These are phyloP conservation scores for Anableps anableps DNA, from an alignment of 2,797 vertebrate genomes.

Conservation along the genomic window DNA sequence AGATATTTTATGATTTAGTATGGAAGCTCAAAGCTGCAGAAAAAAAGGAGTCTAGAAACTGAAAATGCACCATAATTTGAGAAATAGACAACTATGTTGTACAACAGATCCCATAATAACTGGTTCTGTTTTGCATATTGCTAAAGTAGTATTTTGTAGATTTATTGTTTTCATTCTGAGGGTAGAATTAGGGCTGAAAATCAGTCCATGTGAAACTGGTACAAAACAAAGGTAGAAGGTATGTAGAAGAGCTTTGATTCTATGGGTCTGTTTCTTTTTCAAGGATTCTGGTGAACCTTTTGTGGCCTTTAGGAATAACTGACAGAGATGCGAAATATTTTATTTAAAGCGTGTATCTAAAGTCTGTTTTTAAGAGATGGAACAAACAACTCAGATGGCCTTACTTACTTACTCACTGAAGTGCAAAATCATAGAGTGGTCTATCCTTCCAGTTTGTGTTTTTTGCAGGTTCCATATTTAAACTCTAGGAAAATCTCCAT, in stretches of 20 bases:
- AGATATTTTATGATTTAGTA: not conserved
- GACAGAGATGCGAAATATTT: not conserved
- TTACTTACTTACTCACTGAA: too few species aligned
- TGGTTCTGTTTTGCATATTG: not conserved
- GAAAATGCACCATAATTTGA: not conserved
- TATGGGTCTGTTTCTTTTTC: not conserved
- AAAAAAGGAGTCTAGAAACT: not conserved
- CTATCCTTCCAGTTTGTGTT: not conserved
- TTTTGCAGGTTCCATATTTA: not conserved
- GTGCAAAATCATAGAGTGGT: too few species aligned
- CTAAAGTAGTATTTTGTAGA: not conserved
- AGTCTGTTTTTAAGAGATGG: not conserved
- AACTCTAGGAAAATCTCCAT: not conserved
- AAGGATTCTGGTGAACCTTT: not conserved
- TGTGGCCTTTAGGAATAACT: not conserved
- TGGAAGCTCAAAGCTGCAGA: not conserved
- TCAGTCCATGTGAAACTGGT: not conserved
- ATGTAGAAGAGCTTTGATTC: not conserved
- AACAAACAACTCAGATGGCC: too few species aligned
- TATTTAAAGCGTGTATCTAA: not conserved
- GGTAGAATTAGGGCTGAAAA: not conserved
- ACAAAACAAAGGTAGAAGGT: not conserved
- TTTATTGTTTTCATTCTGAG: not conserved
- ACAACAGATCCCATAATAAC: not conserved
- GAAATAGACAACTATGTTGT: not conserved